Evolutionary conservation across 2,113 vertebrate species (phyloP), one percentile per base, ranked within the genome.

Genomic region (Vidua chalybeata): DNA sequence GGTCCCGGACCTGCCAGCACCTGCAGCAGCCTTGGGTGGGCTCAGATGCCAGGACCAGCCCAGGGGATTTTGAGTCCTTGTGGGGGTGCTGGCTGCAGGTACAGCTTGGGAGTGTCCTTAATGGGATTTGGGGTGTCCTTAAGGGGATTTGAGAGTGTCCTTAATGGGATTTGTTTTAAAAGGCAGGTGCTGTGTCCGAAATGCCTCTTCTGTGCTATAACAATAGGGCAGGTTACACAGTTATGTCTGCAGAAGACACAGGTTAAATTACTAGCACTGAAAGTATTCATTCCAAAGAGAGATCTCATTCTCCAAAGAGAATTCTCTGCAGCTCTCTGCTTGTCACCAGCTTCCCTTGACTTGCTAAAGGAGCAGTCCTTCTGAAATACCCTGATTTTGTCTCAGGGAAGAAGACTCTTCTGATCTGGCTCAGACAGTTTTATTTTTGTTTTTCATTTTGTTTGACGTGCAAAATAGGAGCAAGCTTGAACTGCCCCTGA

Each of bases 21-120:
- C 63, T 45, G 30, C 81, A 46, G n/a, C 56, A 72, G 2, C 67
- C 23, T 12, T 5, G 39, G 35, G 1, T 61, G 41, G 15, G 30
- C 41, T 43, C 43, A 7, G 35, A 45, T 54, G 26, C 0, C 0
- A 59, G 35, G 7, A 67, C 8, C 1, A 0, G 15, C 68, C 43
- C 14, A 5, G 46, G 15, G 28, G 17, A 39, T 33, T 58, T 9
- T 59, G 17, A 63, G 63, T 37, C 67, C 49, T 39, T 76, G 33
- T 4, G 35, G 63, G 18, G 15, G 14, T 43, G 19, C 62, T 72
- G 72, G 27, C 49, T 31, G 27, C 7, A 20, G 48, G 48, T 37
- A 59, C 12, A 39, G 8, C 10, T 51, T 35, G 43, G 35, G 21
- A 7, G 24, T n/a, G 37, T 46, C 28, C n/a, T 45, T 64, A 21